Evolutionary conservation across 2,888 invertebrate genomes (phyloP).

Genomic region (Oxyscelio sp.): DNA sequence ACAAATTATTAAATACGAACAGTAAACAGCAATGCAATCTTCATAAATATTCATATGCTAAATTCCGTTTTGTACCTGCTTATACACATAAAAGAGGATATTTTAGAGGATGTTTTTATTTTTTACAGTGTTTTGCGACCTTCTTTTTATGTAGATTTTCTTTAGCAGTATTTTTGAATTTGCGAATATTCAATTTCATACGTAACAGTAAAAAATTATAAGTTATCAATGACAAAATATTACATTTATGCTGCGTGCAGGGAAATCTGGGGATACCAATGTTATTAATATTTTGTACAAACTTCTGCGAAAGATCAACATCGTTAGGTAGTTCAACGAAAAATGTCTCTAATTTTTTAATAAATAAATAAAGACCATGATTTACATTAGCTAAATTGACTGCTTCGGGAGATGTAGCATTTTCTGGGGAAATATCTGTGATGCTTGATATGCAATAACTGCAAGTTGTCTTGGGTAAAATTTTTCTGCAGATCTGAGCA

Average conservation of each 20-base stretch:
- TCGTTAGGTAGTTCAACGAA: slow-evolving; percentile 11
- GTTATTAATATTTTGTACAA: slow-evolving; percentile 18
- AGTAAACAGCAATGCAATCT: no score
- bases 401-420: no score
- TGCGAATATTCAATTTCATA: background rate
- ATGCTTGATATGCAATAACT: slow-evolving; percentile 7
- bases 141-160: no score
- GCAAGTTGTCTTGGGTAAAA: slow-evolving; percentile 27
- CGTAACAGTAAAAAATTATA: slow-evolving; percentile 22
- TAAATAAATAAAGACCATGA: slow-evolving; percentile 35
- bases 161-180: no score
- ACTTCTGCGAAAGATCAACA: slow-evolving; percentile 14
- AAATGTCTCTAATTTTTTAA: slow-evolving; percentile 22
- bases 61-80: no score
- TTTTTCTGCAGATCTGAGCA: slow-evolving; percentile 24
- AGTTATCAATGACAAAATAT: slow-evolving; percentile 14
- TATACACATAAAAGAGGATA: no score
- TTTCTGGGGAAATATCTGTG: background rate
- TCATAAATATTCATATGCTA: no score
- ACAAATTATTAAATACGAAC: no score
- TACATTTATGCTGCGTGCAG: slow-evolving; percentile 18
- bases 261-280: slow-evolving; percentile 33
- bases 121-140: no score
- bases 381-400: background rate
- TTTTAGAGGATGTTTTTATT: no score